A percentile compares a stretch with the other conserved stretches of the same genome.
Conservation (phyloP, 2,113 vertebrate genomes). For the Chinchilla lanigera region DNA sequence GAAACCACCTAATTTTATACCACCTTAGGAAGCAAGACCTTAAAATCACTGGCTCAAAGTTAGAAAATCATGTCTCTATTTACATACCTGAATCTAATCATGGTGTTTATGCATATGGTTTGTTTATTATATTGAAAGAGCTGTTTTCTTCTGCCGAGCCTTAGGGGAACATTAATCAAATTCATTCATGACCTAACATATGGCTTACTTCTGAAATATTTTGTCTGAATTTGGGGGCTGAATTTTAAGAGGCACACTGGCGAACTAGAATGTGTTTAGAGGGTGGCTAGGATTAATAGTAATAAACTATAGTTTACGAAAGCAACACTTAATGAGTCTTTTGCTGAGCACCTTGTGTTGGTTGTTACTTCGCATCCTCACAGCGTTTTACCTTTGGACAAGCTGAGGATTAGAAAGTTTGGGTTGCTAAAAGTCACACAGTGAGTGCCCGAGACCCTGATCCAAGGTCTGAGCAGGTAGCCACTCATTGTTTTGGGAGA, state of each 20-base stretch:
- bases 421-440: background rate
- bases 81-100: conserved; percentile 61
- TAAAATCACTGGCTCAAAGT: conserved; percentile 68
- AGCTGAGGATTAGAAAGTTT: background rate
- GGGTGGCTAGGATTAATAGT: background rate
- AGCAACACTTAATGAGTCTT: background rate
- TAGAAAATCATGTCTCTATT: conserved; percentile 39
- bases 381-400: background rate
- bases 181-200: conserved; percentile 59
- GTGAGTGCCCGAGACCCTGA: background rate
- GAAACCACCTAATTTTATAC: conserved; percentile 54
- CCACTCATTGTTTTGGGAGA: background rate
- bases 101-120: conserved; percentile 30
- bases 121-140: conserved; percentile 65
- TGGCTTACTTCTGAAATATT: conserved; percentile 55
- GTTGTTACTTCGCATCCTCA: background rate
- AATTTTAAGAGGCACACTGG: conserved; percentile 61
- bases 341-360: background rate
- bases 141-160: conserved; percentile 51
- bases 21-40: conserved; percentile 73
- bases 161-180: conserved; percentile 61
- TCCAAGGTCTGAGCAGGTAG: background rate
- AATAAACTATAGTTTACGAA: conserved; percentile 31
- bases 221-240: conserved; percentile 54
- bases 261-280: conserved; percentile 45